Conservation (phyloP, 64 coral and sea anemone genomes). For the Stichodactyla helianthus region DNA sequence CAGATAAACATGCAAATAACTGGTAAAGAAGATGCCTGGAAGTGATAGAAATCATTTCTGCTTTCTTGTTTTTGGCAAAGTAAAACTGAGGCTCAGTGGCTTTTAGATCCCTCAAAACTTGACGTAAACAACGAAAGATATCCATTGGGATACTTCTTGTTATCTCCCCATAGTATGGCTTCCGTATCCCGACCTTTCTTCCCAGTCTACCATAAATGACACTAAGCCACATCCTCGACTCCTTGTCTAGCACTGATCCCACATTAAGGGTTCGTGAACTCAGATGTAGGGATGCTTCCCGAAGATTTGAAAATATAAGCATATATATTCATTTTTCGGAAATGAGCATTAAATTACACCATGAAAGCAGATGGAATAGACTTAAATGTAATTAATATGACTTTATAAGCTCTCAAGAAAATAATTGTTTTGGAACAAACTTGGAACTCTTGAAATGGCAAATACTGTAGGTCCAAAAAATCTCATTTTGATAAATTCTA, state of each 20-base stretch:
- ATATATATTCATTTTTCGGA: no score
- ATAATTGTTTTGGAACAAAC: no score
- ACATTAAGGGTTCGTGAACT: neutral
- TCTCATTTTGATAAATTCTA: no score
- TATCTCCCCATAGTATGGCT: constrained; percentile 42
- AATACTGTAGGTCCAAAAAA: no score
- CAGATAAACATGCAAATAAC: constrained; percentile 37
- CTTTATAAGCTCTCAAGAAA: no score
- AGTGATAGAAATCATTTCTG: constrained; percentile 39
- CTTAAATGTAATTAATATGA: no score
- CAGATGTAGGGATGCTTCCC: neutral
- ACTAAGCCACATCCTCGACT: constrained; percentile 45
- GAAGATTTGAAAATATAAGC: neutral
- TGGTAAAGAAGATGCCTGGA: constrained; percentile 18
- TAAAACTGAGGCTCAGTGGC: constrained; percentile 16
- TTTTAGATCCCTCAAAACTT: constrained; percentile 25
- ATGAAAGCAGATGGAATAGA: no score
- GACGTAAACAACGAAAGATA: constrained; percentile 29
- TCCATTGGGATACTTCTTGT: constrained; percentile 44
- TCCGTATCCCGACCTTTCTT: constrained; percentile 34
- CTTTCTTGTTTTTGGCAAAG: constrained; percentile 40
- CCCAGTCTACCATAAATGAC: constrained; percentile 29
- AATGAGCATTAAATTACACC: no score
- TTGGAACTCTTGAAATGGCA: no score
- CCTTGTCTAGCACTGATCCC: constrained; percentile 28